These are phyloP conservation scores for Pogoniulus pusillus DNA, from an alignment of 2,797 vertebrate species.

Conservation along the genomic window DNA sequence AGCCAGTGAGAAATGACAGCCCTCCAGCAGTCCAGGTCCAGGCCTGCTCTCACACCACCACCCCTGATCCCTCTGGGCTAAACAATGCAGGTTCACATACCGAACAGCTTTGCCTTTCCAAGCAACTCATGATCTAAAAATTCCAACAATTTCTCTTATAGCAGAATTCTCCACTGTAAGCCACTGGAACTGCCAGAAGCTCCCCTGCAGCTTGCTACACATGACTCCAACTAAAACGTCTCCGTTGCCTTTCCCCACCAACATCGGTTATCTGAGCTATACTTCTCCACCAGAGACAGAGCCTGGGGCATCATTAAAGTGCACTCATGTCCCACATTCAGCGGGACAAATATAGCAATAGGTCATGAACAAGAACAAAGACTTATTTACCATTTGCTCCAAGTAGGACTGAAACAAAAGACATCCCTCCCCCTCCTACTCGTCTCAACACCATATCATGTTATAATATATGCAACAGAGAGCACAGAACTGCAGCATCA, in stretches of 20 bases:
- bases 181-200: background rate
- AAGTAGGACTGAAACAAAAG: conserved; percentile 24
- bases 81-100: background rate
- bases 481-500: background rate
- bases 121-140: background rate
- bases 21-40: background rate
- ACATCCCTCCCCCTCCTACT: background rate
- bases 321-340: conserved; percentile 13
- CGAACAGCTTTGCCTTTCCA: background rate
- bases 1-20: background rate
- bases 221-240: background rate
- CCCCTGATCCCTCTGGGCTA: background rate
- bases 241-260: background rate
- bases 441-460: background rate
- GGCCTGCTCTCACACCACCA: background rate
- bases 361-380: conserved; percentile 51
- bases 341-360: background rate
- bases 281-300: background rate
- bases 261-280: background rate
- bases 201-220: background rate
- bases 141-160: background rate
- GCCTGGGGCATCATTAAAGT: background rate
- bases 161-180: background rate
- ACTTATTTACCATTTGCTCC: conserved; percentile 15
- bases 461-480: background rate